These are phyloP conservation scores for Zygothrica quintamaculata DNA, from an alignment of 2,888 invertebrate genomes.

Conservation along the genomic window DNA sequence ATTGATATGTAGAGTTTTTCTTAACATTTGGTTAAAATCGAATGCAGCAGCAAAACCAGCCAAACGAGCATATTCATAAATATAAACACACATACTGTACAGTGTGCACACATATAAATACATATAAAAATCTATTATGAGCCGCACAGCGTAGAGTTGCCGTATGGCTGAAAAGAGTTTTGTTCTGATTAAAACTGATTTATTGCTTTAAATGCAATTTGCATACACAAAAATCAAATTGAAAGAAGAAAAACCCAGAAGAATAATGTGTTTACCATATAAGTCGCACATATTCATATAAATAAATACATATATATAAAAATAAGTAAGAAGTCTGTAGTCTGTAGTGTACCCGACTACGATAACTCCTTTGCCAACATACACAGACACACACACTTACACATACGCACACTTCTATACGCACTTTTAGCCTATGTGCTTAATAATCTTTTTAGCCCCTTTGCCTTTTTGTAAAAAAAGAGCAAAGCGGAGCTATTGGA, in stretches of 20 bases:
- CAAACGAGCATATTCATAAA: neutral
- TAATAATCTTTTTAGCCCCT: too few relatives aligned
- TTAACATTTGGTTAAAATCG: slow-evolving; percentile 14
- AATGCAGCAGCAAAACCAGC: slow-evolving; percentile 8
- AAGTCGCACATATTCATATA: slow-evolving; percentile 47
- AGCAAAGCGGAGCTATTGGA: too few relatives aligned
- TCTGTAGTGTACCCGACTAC: too few relatives aligned
- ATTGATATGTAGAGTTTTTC: slow-evolving; percentile 46
- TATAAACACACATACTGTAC: slow-evolving; percentile 19
- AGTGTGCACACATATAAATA: neutral
- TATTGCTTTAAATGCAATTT: slow-evolving; percentile 78
- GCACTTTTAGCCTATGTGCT: too few relatives aligned
- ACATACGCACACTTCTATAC: too few relatives aligned
- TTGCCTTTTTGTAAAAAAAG: too few relatives aligned
- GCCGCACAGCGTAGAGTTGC: slow-evolving; percentile 42
- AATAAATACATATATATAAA: neutral
- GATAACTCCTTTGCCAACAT: too few relatives aligned
- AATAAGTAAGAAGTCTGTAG: too few relatives aligned
- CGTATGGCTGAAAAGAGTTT: slow-evolving; percentile 24
- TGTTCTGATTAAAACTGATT: slow-evolving; percentile 76
- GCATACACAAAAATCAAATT: slow-evolving; percentile 66
- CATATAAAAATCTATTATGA: slow-evolving; percentile 50
- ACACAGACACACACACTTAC: too few relatives aligned
- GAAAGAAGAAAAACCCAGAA: slow-evolving; percentile 30
- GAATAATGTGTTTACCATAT: slow-evolving; percentile 46